Percentiles rank a stretch among this genome's conserved stretches.
Conservation (phyloP, 2,113 vertebrate genomes). For the Cynopterus brachyotis region DNA sequence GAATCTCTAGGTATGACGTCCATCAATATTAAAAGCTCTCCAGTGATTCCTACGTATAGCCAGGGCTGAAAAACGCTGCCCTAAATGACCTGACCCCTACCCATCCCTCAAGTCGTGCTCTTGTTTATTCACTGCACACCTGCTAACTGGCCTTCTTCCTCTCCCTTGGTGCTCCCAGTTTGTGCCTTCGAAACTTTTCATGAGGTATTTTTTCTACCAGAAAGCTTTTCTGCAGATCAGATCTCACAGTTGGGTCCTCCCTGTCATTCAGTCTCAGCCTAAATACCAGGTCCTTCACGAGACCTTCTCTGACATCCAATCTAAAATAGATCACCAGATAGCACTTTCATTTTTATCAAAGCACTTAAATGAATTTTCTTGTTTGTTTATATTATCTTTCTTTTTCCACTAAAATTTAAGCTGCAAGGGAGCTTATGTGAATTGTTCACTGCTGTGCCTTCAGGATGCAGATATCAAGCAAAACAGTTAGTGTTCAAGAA, state of each 20-base stretch:
- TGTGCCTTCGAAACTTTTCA: background rate
- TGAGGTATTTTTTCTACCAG: background rate
- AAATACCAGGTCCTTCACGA: background rate
- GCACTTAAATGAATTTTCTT: background rate
- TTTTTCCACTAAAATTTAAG: conserved; percentile 11
- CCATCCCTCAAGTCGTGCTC: background rate
- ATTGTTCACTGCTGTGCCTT: background rate
- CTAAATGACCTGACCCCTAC: background rate
- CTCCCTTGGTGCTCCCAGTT: background rate
- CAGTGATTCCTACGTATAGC: background rate
- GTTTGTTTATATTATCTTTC: background rate
- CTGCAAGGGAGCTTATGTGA: background rate
- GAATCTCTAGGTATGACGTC: background rate
- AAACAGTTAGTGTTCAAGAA: conserved; percentile 13
- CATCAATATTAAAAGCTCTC: background rate
- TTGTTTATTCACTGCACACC: background rate
- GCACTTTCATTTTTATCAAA: background rate
- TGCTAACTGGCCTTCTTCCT: background rate
- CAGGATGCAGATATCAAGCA: background rate
- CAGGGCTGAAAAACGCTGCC: background rate
- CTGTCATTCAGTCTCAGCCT: background rate
- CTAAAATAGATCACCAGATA: background rate
- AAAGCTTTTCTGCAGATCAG: background rate
- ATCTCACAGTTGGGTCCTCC: background rate
- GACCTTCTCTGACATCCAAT: background rate